Evolutionary conservation across 2,797 vertebrate species (phyloP).

Genomic region (Petrocephalus schoutedeni): DNA sequence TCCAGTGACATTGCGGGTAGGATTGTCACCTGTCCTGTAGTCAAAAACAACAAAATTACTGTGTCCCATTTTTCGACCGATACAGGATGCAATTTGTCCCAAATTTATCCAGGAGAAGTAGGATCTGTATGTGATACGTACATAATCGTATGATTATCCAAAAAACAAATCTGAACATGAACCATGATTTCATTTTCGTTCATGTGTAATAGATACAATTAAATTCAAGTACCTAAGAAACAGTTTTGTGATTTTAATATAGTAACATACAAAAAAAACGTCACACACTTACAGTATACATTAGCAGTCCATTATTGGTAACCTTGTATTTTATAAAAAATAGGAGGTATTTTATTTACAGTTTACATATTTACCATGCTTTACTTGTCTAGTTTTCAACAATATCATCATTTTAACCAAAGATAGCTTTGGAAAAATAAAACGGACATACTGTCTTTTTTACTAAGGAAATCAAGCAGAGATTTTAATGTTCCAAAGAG

Average conservation of each 20-base stretch:
- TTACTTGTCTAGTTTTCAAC: constrained; percentile 32
- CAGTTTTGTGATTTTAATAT: neutral
- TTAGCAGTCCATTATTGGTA: neutral
- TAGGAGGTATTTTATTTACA: constrained; percentile 82
- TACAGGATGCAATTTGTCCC: too few species aligned
- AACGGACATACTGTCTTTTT: neutral
- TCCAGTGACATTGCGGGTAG: too few species aligned
- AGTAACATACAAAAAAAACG: neutral
- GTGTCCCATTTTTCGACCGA: too few species aligned
- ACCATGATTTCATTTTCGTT: neutral
- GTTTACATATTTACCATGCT: constrained; percentile 76
- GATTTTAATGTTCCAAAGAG: neutral
- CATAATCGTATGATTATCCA: neutral
- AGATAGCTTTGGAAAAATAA: neutral
- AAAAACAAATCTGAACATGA: neutral
- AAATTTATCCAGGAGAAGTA: neutral
- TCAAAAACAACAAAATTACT: too few species aligned
- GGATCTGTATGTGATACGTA: neutral
- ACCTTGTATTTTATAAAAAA: constrained; percentile 1
- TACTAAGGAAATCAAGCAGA: neutral
- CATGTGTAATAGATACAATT: neutral
- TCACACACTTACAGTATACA: neutral
- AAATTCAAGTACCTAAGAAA: neutral
- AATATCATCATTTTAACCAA: constrained; percentile 29
- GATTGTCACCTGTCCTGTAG: too few species aligned